phyloP scores from a whole-genome alignment of 2,797 vertebrate species.

The Lacerta viridis region DNA sequence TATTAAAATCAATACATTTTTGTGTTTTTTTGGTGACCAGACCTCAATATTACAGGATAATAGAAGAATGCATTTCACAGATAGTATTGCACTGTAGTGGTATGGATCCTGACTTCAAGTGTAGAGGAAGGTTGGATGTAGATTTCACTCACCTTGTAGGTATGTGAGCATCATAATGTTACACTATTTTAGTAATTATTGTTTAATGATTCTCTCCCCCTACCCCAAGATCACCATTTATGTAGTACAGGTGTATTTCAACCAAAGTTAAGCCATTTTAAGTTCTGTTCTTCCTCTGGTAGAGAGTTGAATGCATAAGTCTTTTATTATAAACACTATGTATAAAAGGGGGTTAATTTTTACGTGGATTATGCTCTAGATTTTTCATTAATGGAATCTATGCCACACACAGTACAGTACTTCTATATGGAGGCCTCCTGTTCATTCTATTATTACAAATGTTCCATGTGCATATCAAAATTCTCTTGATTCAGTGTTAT shows the following conservation, averaged over 20 bases:
- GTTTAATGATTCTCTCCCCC: background rate
- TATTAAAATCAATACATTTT: constrained; percentile 11
- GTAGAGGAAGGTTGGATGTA: constrained; percentile 91
- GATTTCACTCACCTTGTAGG: constrained; percentile 94
- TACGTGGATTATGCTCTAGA: background rate
- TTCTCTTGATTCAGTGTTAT: background rate
- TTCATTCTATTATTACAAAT: background rate
- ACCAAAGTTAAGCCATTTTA: background rate
- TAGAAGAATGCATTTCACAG: constrained; percentile 97
- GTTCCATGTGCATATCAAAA: background rate
- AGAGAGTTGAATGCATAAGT: background rate
- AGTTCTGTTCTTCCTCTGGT: background rate
- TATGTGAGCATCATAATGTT: constrained; percentile 73
- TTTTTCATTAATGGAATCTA: background rate
- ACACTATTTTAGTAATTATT: constrained; percentile 14
- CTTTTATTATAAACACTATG: background rate
- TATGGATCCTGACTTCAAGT: constrained; percentile 96
- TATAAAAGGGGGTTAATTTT: background rate
- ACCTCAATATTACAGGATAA: constrained; percentile 98
- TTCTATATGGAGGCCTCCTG: no score
- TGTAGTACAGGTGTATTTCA: background rate
- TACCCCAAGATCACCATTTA: constrained; percentile 4
- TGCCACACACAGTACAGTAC: background rate
- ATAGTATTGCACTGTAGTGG: constrained; percentile 94
- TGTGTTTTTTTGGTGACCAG: constrained; percentile 75